Percentiles rank a stretch among this genome's conserved stretches.
These are phyloP conservation scores for Gobiocypris rarus DNA, from an alignment of 2,113 vertebrate species.

Conservation along the genomic window DNA sequence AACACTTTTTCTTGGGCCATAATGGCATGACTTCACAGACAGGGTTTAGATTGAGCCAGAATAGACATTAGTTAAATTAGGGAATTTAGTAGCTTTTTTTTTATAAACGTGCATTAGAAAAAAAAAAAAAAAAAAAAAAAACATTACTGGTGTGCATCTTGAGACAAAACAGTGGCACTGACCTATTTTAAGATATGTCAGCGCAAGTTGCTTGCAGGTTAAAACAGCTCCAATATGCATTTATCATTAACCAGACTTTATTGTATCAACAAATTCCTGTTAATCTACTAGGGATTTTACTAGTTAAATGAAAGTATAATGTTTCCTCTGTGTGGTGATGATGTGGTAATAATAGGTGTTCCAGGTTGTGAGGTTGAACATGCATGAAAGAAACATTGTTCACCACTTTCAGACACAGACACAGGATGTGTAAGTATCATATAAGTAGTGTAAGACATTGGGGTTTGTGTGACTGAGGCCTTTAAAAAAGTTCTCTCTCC, in stretches of 20 bases:
- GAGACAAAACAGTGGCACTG: too few species aligned
- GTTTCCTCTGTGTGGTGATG: not conserved
- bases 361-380: slow-evolving; percentile 1
- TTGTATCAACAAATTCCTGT: not conserved
- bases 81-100: too few species aligned
- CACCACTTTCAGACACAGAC: not conserved
- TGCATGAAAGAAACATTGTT: not conserved
- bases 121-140: too few species aligned
- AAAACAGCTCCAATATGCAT: too few species aligned
- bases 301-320: not conserved
- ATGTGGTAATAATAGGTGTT: not conserved
- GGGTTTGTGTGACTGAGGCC: not conserved
- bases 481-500: not conserved
- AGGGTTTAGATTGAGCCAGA: too few species aligned
- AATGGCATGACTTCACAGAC: too few species aligned
- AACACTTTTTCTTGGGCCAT: not conserved
- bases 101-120: too few species aligned
- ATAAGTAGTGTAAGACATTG: not conserved
- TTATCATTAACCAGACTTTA: not conserved
- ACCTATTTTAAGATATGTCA: too few species aligned
- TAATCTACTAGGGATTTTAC: not conserved
- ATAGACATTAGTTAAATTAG: too few species aligned
- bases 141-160: too few species aligned
- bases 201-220: too few species aligned
- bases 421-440: not conserved